phyloP scores from a whole-genome alignment of 2,113 vertebrate genomes.

The Plestiodon gilberti region DNA sequence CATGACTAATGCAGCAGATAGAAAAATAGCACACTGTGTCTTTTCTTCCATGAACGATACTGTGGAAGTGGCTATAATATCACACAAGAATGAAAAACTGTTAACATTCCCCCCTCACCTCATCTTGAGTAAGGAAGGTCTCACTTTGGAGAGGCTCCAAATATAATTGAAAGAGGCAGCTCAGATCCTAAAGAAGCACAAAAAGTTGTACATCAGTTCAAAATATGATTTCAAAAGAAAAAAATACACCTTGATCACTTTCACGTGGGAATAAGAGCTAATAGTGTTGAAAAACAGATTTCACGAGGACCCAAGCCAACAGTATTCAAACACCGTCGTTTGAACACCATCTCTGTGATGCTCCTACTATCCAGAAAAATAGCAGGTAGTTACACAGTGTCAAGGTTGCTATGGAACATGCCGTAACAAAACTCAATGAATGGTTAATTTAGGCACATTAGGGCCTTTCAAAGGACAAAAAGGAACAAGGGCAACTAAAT shows the following conservation, averaged over 20 bases:
- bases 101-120: constrained; percentile 79
- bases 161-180: constrained; percentile 93
- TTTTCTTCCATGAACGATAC: constrained; percentile 5
- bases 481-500: too few species aligned
- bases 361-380: not conserved
- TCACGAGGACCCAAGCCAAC: not conserved
- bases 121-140: constrained; percentile 93
- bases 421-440: not conserved
- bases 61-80: constrained; percentile 13
- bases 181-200: constrained; percentile 84
- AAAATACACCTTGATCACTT: not conserved
- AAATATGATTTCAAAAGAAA: constrained; percentile 6
- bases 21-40: fast-evolving
- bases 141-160: constrained; percentile 94
- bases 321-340: not conserved
- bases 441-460: not conserved
- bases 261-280: not conserved
- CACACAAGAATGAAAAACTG: not conserved
- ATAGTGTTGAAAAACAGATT: not conserved
- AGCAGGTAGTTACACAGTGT: not conserved
- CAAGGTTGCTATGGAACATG: not conserved
- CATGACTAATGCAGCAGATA: not conserved
- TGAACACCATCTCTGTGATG: not conserved
- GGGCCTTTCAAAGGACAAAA: too few species aligned
- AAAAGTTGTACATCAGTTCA: not conserved